Conservation (phyloP, 1,140 invertebrate genomes). For the Sitophilus oryzae region DNA sequence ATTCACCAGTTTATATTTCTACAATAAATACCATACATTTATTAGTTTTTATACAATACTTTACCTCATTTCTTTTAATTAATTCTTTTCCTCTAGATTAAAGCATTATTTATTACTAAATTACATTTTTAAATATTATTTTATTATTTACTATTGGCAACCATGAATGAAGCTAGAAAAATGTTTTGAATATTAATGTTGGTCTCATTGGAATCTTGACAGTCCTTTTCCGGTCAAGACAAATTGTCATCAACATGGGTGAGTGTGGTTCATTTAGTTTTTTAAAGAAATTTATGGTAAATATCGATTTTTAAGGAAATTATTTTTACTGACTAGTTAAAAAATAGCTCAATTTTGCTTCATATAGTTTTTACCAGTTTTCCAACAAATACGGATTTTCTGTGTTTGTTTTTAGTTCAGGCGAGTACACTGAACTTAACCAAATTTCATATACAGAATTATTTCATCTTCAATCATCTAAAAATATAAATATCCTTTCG, state of each 20-base stretch:
- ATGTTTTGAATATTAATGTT: background rate
- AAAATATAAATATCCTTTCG: background rate
- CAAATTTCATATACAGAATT: background rate
- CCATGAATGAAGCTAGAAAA: background rate
- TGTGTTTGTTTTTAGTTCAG: background rate
- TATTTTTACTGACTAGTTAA: slow-evolving; percentile 7
- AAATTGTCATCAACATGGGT: slow-evolving; percentile 39
- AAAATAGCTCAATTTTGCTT: background rate
- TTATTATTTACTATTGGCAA: no score
- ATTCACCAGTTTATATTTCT: no score
- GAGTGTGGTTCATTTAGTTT: slow-evolving; percentile 29
- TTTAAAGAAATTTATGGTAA: slow-evolving; percentile 20
- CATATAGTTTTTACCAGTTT: background rate
- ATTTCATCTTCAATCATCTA: slow-evolving; percentile 25
- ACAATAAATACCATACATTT: no score
- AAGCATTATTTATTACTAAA: no score
- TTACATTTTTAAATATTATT: no score
- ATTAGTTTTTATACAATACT: no score
- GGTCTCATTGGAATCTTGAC: slow-evolving; percentile 2
- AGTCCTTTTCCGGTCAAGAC: slow-evolving; percentile 17
- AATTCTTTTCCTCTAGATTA: no score
- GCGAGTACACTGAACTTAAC: slow-evolving; percentile 14
- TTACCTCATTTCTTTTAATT: no score
- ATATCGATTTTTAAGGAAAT: slow-evolving; percentile 5
- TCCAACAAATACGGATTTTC: background rate